Evolutionary conservation across 2,113 vertebrate genomes (phyloP).

Genomic region (Osmerus mordax): DNA sequence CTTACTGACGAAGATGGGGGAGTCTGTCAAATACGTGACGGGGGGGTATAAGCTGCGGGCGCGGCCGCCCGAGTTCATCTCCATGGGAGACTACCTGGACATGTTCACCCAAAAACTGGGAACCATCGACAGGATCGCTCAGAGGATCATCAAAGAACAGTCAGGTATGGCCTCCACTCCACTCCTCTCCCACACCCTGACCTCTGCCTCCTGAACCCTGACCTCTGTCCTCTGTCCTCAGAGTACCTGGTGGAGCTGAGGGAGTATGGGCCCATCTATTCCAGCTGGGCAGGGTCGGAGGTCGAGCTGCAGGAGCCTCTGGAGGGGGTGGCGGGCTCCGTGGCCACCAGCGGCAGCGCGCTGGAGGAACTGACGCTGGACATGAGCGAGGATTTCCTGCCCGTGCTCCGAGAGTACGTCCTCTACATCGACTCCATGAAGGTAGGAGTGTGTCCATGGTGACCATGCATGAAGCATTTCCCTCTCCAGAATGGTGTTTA

Average conservation of each 20-base stretch:
- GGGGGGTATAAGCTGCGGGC: constrained; percentile 91
- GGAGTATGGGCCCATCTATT: constrained; percentile 90
- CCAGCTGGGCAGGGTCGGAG: constrained; percentile 85
- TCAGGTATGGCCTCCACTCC: constrained; percentile 75
- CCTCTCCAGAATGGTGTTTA: too few relatives aligned
- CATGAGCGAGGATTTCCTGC: constrained; percentile 92
- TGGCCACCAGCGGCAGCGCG: constrained; percentile 80
- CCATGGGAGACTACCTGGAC: constrained; percentile 92
- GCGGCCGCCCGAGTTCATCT: constrained; percentile 86
- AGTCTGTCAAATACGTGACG: constrained; percentile 92
- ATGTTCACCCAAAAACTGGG: constrained; percentile 92
- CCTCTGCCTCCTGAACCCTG: neutral
- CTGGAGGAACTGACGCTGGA: constrained; percentile 89
- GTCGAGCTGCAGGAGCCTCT: constrained; percentile 83
- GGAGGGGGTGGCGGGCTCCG: constrained; percentile 83
- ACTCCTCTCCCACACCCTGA: too few relatives aligned
- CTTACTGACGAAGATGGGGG: constrained; percentile 87
- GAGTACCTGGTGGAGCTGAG: constrained; percentile 92
- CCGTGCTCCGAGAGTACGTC: constrained; percentile 91
- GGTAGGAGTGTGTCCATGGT: constrained; percentile 64
- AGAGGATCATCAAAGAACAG: constrained; percentile 95
- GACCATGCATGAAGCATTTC: neutral
- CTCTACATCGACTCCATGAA: constrained; percentile 96
- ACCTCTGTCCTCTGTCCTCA: constrained; percentile 39
- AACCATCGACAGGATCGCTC: constrained; percentile 95